Conservation (phyloP, 2,113 vertebrate genomes). For the Pitta sordida region DNA sequence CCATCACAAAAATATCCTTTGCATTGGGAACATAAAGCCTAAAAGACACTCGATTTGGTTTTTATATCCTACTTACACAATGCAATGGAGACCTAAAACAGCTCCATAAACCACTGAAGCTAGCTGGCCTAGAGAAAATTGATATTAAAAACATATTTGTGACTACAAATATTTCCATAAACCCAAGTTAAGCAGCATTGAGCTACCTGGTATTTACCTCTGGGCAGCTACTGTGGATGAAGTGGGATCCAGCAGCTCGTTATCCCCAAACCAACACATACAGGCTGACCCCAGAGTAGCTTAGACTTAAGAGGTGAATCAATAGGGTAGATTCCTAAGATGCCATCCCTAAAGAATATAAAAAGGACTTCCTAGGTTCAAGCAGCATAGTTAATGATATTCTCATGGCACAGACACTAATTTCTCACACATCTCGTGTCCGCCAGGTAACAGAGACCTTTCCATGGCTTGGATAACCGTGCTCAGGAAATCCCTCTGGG, state of each 20-base stretch:
- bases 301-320: not conserved
- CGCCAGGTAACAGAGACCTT: not conserved
- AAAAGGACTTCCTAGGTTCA: not conserved
- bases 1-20: not conserved
- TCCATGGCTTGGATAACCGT: not conserved
- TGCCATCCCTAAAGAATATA: not conserved
- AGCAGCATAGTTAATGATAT: not conserved
- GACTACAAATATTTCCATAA: slow-evolving; percentile 6
- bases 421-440: not conserved
- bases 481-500: not conserved
- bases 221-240: not conserved
- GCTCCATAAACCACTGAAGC: not conserved
- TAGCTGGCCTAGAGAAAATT: not conserved
- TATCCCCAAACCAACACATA: not conserved
- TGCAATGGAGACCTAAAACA: not conserved
- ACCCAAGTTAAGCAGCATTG: not conserved
- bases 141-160: not conserved
- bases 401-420: not conserved
- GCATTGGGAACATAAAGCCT: not conserved
- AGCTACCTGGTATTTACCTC: not conserved
- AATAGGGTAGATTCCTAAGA: not conserved
- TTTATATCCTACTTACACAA: not conserved
- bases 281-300: not conserved
- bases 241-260: not conserved
- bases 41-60: not conserved